Evolutionary conservation across 2,888 invertebrate genomes (phyloP).

Genomic region (Eurytoma californica): DNA sequence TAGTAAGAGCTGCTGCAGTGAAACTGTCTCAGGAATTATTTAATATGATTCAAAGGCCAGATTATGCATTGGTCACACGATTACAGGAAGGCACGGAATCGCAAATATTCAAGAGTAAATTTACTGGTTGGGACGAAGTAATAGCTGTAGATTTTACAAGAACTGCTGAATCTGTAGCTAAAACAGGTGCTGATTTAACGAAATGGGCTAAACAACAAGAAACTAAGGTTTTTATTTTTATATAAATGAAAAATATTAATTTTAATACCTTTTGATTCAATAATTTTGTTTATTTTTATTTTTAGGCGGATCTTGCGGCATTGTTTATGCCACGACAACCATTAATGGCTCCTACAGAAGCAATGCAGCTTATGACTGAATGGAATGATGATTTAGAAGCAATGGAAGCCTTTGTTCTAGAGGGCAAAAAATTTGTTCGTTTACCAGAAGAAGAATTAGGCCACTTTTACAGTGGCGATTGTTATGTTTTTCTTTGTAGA

Average conservation of each 20-base stretch:
- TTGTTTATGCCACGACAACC: conserved; percentile 96
- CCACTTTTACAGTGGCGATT: conserved; percentile 94
- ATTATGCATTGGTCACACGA: conserved; percentile 90
- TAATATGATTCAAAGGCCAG: conserved; percentile 93
- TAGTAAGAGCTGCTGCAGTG: conserved; percentile 96
- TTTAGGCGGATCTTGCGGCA: conserved; percentile 92
- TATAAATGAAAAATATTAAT: conserved; percentile 4
- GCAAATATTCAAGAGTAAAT: conserved; percentile 97
- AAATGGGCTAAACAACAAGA: conserved; percentile 94
- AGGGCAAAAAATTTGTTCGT: conserved; percentile 97
- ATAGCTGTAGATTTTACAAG: conserved; percentile 99
- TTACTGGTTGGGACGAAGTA: conserved; percentile 98
- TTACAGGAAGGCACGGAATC: conserved; percentile 94
- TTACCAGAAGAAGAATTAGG: conserved; percentile 96
- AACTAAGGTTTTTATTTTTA: conserved; percentile 79
- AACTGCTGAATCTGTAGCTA: conserved; percentile 96
- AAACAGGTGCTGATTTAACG: conserved; percentile 96
- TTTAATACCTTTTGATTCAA: no score
- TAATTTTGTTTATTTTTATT: conserved; percentile 57
- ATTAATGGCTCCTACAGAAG: conserved; percentile 88
- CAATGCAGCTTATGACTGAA: conserved; percentile 91
- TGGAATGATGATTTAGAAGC: conserved; percentile 98
- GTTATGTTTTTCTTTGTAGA: conserved; percentile 98
- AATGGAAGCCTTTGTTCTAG: conserved; percentile 98
- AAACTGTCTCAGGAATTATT: conserved; percentile 98